Evolutionary conservation across 2,888 invertebrate genomes (phyloP), one percentile per base, ranked within the genome.

Genomic region (Drosophila subsilvestris): DNA sequence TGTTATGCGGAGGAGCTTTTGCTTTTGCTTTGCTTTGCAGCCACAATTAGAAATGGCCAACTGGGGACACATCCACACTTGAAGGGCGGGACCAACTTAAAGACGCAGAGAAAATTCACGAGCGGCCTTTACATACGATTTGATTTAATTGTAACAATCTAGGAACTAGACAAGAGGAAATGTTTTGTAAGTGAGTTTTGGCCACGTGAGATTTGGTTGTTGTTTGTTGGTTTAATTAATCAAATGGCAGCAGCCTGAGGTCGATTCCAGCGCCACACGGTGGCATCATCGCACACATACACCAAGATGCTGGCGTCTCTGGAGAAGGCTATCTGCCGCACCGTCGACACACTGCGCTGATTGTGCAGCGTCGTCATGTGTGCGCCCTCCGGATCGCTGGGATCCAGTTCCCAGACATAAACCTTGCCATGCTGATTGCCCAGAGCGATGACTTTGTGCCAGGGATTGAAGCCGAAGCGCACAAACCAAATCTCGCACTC

Each of bases 401-500:
- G 96, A 86, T 97, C 97, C 76, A 99, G 93, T 92, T 98, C 98
- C 98, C 98, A 99, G 5, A 99, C 96, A 93, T 97, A 98, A 0
- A 97, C 96, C 88, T 97, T 96, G 6, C 99, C 99, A 62, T 95
- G 95, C 92, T 98, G 98, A 93, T 98, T 99, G n/a, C 99, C 99
- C 37, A 98, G 92, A 0, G 98, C 99, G 90, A 99, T 94, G 43
- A 97, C 96, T 93, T 97, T 96, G 89, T 98, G 97, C 93, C 96
- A 96, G 85, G 96, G 97, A 92, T 99, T 98, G 91, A 98, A 95
- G 0, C 97, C 97, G 90, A 99, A 99, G 54, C 98, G 93, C 81
- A 99, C 97, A 92, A 98, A 99, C 99, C 99, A 99, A 79, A 99
- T 98, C 91, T 98, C 98, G 91, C 98, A 98, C 86, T 98, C 98